Percentiles rank a stretch among this genome's conserved stretches.
These are phyloP conservation scores for Drosophila funebris DNA, from an alignment of 1,140 invertebrate species.

Conservation along the genomic window DNA sequence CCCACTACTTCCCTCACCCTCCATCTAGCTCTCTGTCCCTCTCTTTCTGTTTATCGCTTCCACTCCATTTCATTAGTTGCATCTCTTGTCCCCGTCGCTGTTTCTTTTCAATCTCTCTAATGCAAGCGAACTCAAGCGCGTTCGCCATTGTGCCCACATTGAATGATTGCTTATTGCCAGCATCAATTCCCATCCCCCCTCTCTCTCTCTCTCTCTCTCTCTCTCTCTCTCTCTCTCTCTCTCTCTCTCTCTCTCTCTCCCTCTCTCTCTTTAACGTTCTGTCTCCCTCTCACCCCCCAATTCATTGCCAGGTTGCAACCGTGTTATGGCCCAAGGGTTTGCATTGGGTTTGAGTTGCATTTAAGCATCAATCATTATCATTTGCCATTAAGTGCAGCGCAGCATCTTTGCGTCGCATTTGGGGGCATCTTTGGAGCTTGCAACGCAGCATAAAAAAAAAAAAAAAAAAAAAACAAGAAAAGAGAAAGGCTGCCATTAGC, in stretches of 20 bases:
- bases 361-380: constrained; percentile 77
- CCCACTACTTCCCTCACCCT: no score
- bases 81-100: background rate
- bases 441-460: no score
- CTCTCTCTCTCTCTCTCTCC: no score
- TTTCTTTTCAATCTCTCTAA: constrained; percentile 50
- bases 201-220: background rate
- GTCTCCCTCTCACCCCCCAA: no score
- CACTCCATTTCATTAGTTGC: constrained; percentile 12
- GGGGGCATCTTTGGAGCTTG: constrained; percentile 32
- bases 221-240: background rate
- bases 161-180: constrained; percentile 73
- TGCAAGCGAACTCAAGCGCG: constrained; percentile 34
- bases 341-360: constrained; percentile 46
- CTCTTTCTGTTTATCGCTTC: background rate
- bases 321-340: no score
- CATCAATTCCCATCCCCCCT: background rate
- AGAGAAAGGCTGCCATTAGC: constrained; percentile 60
- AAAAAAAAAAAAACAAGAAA: no score
- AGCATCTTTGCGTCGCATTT: constrained; percentile 16
- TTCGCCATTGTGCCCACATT: constrained; percentile 48
- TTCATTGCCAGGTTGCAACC: no score
- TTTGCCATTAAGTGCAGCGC: constrained; percentile 76
- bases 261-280: background rate
- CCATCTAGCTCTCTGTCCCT: background rate